Percentiles rank a stretch among this genome's conserved stretches.
phyloP scores from a whole-genome alignment of 2,888 invertebrate genomes.

The Himalopsyche japonica region DNA sequence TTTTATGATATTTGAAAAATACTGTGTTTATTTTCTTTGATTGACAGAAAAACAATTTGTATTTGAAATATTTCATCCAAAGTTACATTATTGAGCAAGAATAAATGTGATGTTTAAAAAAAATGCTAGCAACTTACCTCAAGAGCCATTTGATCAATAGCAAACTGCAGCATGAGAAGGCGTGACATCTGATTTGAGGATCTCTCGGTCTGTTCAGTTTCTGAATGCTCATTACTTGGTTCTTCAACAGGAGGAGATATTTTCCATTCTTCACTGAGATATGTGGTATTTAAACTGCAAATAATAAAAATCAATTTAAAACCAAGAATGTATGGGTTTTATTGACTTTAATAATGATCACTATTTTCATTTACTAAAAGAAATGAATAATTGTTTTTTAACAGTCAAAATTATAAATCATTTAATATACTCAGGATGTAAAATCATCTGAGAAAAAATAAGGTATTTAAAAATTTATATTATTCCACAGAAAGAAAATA shows the following conservation, averaged over 20 bases:
- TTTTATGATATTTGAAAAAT: no score
- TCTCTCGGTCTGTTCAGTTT: constrained; percentile 51
- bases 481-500: no score
- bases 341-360: neutral
- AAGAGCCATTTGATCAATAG: constrained; percentile 83
- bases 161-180: constrained; percentile 81
- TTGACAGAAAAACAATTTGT: no score
- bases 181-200: constrained; percentile 59
- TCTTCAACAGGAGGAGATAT: constrained; percentile 49
- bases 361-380: neutral
- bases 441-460: no score
- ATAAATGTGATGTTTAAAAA: no score
- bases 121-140: constrained; percentile 57
- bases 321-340: neutral
- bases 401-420: neutral
- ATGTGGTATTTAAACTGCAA: constrained; percentile 38
- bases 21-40: no score
- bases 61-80: no score
- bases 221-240: constrained; percentile 54
- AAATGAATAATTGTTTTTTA: neutral
- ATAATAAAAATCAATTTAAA: neutral
- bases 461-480: no score
- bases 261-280: constrained; percentile 38
- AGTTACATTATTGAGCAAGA: no score
- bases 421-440: no score